Evolutionary conservation across 2,113 vertebrate genomes (phyloP).

Genomic region (Cheilinus undulatus): DNA sequence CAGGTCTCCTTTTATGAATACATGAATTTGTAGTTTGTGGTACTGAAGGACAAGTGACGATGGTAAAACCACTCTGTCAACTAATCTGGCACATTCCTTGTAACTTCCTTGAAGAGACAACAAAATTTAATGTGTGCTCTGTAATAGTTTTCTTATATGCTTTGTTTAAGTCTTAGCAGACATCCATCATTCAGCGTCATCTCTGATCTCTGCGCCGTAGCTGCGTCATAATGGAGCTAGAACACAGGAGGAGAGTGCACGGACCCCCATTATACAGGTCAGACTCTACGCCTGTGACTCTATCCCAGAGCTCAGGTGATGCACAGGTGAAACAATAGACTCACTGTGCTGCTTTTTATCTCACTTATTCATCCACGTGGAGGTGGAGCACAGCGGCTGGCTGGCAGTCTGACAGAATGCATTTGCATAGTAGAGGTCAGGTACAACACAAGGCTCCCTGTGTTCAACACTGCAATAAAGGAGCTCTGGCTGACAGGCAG

Average conservation of each 20-base stretch:
- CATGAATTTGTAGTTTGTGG: no score
- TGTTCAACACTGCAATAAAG: slow-evolving; percentile 61
- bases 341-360: slow-evolving; percentile 55
- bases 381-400: slow-evolving; percentile 33
- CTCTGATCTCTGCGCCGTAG: slow-evolving; percentile 16
- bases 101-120: not conserved
- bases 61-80: no score
- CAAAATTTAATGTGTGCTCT: not conserved
- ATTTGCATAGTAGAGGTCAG: slow-evolving; percentile 80
- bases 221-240: not conserved
- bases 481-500: slow-evolving; percentile 31
- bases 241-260: not conserved
- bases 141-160: not conserved
- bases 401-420: slow-evolving; percentile 34
- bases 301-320: slow-evolving; percentile 32
- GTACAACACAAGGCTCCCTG: slow-evolving; percentile 64
- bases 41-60: no score
- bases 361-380: slow-evolving; percentile 38
- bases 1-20: no score
- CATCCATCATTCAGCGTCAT: slow-evolving; percentile 24
- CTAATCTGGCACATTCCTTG: no score
- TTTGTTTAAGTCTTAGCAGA: slow-evolving; percentile 1
- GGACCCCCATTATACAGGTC: slow-evolving; percentile 10
- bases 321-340: slow-evolving; percentile 73
- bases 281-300: slow-evolving; percentile 11